Evolutionary conservation across 2,888 invertebrate species (phyloP).

Genomic region (Oasisia sp.): DNA sequence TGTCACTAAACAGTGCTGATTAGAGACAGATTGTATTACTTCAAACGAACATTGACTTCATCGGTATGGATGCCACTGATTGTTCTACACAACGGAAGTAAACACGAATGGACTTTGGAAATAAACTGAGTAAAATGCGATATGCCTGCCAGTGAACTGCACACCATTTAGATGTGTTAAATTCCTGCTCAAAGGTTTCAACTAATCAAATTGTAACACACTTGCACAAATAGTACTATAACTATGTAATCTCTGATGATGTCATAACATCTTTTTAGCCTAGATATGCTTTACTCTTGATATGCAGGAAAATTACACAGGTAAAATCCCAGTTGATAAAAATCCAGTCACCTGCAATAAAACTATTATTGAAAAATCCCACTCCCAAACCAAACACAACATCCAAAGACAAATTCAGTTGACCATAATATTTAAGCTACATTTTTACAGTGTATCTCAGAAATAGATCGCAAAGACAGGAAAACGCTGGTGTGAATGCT

Average conservation of each 20-base stretch:
- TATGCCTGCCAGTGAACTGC: neutral
- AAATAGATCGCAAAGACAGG: no score
- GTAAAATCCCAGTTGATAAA: no score
- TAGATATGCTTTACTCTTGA: neutral
- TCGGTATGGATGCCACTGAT: neutral
- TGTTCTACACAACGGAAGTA: slow-evolving; percentile 1
- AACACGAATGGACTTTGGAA: slow-evolving; percentile 10
- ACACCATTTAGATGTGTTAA: neutral
- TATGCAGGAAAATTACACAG: neutral
- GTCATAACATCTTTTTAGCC: neutral
- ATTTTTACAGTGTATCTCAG: no score
- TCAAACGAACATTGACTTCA: neutral
- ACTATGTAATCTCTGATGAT: slow-evolving; percentile 6
- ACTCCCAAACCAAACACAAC: no score
- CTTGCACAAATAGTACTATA: neutral
- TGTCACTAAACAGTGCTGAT: slow-evolving; percentile 2
- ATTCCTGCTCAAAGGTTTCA: neutral
- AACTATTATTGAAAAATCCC: no score
- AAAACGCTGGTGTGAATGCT: no score
- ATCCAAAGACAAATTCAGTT: no score
- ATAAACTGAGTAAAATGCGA: neutral
- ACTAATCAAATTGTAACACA: neutral
- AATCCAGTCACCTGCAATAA: no score
- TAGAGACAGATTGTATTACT: slow-evolving; percentile 17
- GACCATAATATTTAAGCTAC: no score